Percentiles rank a stretch among this genome's conserved stretches.
phyloP scores from a whole-genome alignment of 2,888 invertebrate genomes.

The Trachelus tabidus region DNA sequence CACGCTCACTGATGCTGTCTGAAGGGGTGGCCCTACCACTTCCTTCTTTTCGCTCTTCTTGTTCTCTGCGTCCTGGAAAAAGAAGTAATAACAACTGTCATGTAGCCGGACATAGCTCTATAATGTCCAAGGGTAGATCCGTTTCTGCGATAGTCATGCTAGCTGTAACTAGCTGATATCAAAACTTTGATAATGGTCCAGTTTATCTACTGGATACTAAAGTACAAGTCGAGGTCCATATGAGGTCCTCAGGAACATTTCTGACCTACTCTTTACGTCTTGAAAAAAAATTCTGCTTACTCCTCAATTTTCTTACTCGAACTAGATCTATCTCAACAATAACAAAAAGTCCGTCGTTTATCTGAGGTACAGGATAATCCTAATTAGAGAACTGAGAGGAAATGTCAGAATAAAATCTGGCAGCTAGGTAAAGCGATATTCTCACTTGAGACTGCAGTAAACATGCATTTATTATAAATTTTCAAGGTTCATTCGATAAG shows the following conservation, averaged over 20 bases:
- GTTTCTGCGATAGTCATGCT: background rate
- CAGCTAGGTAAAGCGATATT: no score
- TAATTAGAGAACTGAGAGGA: no score
- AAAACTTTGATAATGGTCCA: background rate
- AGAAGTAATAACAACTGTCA: slow-evolving; percentile 9
- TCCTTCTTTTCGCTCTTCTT: slow-evolving; percentile 90
- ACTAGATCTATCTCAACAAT: background rate
- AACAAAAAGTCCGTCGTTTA: no score
- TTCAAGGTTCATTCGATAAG: background rate
- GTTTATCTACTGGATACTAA: background rate
- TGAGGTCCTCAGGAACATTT: slow-evolving; percentile 8
- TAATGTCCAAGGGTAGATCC: background rate
- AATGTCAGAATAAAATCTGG: no score
- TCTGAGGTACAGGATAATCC: no score
- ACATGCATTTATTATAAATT: background rate
- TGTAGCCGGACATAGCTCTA: background rate
- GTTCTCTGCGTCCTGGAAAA: slow-evolving; percentile 80
- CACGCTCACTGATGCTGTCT: slow-evolving; percentile 93
- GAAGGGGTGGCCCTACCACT: slow-evolving; percentile 83
- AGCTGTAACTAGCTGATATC: background rate
- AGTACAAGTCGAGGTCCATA: slow-evolving; percentile 8
- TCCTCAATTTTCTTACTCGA: background rate
- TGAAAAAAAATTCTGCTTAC: background rate
- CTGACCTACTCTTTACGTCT: slow-evolving; percentile 12
- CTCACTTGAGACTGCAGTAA: no score